These are phyloP conservation scores for Panopea generosa DNA, from an alignment of 2,888 invertebrate species.

Conservation along the genomic window DNA sequence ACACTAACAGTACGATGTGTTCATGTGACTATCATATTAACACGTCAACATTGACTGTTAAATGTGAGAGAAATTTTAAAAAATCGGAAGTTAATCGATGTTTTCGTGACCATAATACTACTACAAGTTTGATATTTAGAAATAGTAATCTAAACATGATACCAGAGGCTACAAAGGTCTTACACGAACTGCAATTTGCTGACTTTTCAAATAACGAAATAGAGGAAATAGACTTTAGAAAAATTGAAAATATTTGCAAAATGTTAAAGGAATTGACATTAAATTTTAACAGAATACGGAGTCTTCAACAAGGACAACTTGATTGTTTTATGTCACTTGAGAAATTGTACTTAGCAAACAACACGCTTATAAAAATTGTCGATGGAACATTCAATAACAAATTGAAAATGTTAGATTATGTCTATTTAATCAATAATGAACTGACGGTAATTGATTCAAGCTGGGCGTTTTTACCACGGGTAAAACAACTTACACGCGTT, in stretches of 20 bases:
- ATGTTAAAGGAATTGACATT: background rate
- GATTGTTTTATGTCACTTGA: slow-evolving; percentile 12
- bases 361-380: slow-evolving; percentile 2
- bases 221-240: background rate
- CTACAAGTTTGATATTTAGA: background rate
- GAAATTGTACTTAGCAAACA: slow-evolving; percentile 3
- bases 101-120: background rate
- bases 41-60: background rate
- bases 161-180: background rate
- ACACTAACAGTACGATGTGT: too few relatives aligned
- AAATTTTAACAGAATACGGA: slow-evolving; percentile 4
- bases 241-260: background rate
- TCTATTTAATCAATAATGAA: slow-evolving; percentile 7
- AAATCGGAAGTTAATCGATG: background rate
- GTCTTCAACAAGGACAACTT: background rate
- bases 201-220: background rate
- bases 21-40: background rate
- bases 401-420: background rate
- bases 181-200: background rate
- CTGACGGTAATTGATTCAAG: slow-evolving; percentile 11
- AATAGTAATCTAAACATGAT: background rate
- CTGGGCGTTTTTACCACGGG: background rate
- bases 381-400: slow-evolving; percentile 16
- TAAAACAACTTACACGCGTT: background rate
- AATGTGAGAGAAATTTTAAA: background rate